Conservation (phyloP, 92 coral and sea anemone species). For the Zoanthus sociatus region DNA sequence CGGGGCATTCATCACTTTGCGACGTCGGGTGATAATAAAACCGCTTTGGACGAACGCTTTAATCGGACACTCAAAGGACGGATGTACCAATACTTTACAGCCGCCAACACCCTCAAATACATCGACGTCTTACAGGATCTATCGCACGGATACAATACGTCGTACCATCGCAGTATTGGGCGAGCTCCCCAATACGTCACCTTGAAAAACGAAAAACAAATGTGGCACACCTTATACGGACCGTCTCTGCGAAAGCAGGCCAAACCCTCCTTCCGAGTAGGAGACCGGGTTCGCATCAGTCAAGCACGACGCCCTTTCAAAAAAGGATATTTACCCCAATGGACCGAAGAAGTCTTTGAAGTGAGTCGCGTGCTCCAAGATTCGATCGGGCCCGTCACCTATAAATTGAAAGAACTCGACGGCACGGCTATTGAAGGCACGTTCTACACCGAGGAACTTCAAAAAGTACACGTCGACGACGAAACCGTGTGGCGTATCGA, state of each 20-base stretch:
- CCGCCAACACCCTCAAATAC: conserved; percentile 28
- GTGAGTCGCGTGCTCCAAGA: too few species aligned
- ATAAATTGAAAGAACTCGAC: too few species aligned
- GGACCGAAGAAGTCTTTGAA: conserved; percentile 26
- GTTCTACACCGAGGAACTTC: too few species aligned
- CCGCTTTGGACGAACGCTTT: conserved; percentile 18
- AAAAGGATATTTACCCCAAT: conserved; percentile 26
- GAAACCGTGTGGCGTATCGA: too few species aligned
- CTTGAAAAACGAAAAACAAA: conserved; percentile 15
- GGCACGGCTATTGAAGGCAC: too few species aligned
- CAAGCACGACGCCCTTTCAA: neutral
- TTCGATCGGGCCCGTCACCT: too few species aligned
- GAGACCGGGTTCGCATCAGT: conserved; percentile 16
- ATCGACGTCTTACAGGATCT: conserved; percentile 43
- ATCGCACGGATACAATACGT: too few species aligned
- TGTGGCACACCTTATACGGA: conserved; percentile 10
- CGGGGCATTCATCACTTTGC: neutral
- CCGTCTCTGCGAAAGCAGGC: too few species aligned
- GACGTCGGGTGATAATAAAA: conserved; percentile 18
- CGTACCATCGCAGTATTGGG: neutral
- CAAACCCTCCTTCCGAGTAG: neutral
- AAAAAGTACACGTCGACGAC: too few species aligned
- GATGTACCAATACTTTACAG: too few species aligned
- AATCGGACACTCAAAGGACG: conserved; percentile 21
- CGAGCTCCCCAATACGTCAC: conserved; percentile 44